phyloP scores from a whole-genome alignment of 2,888 invertebrate genomes.

The Chamaedrilus cognettii region DNA sequence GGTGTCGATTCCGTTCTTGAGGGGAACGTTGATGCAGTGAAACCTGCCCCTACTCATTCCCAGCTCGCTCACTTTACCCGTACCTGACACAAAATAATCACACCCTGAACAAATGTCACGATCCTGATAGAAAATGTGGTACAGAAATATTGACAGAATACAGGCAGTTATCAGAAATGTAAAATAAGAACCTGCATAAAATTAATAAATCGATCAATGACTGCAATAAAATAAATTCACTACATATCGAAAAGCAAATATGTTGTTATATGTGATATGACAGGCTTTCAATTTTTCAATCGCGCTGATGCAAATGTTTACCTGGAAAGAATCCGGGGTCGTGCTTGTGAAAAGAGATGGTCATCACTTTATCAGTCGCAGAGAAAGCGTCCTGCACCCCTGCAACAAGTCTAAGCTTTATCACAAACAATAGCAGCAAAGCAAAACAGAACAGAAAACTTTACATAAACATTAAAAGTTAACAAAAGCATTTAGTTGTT shows the following conservation, averaged over 20 bases:
- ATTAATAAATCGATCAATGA: conserved; percentile 55
- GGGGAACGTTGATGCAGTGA: conserved; percentile 97
- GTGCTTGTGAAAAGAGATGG: conserved; percentile 98
- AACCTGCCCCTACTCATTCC: conserved; percentile 95
- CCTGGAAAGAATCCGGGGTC: conserved; percentile 98
- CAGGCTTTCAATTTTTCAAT: too few species aligned
- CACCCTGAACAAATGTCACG: neutral
- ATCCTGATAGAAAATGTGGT: neutral
- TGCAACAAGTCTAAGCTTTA: too few species aligned
- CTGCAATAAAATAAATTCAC: too few species aligned
- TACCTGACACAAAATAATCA: conserved; percentile 8
- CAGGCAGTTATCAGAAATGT: neutral
- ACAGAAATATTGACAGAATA: neutral
- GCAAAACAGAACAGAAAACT: too few species aligned
- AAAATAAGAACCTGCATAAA: neutral
- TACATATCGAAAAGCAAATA: too few species aligned
- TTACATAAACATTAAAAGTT: too few species aligned
- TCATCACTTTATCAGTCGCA: conserved; percentile 97
- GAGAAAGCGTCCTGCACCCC: conserved; percentile 97
- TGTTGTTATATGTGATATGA: too few species aligned
- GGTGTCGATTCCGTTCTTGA: conserved; percentile 98
- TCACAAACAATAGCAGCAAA: too few species aligned
- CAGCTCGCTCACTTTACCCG: conserved; percentile 94
- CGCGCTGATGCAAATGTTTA: too few species aligned
- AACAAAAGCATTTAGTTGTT: too few species aligned